phyloP scores from a whole-genome alignment of 2,888 invertebrate species.

The Bedellia somnulentella region DNA sequence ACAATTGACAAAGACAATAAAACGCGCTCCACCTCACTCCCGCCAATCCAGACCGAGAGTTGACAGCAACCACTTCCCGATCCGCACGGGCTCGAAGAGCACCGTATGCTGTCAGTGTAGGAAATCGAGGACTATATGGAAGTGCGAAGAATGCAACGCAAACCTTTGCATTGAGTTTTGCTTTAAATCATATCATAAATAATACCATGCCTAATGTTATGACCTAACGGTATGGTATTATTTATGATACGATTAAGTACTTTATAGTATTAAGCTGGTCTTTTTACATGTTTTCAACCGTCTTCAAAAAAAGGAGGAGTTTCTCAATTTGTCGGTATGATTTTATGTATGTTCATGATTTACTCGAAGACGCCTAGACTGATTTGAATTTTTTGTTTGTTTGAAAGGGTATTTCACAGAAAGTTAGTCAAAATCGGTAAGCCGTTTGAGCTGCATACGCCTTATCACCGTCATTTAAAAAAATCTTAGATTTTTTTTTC shows the following conservation, averaged over 20 bases:
- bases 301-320: no score
- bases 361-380: no score
- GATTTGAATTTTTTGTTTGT: not conserved
- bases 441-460: no score
- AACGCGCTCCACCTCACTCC: no score
- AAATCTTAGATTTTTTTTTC: not conserved
- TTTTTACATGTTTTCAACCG: no score
- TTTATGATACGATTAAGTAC: not conserved
- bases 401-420: not conserved
- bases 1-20: not conserved
- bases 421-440: no score
- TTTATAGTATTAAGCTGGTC: not conserved
- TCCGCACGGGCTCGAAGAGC: not conserved
- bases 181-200: conserved; percentile 1
- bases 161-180: conserved; percentile 1
- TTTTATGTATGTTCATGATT: no score
- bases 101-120: not conserved
- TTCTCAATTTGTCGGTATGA: no score
- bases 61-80: not conserved
- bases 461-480: not conserved
- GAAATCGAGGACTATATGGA: not conserved
- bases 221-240: not conserved
- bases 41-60: not conserved
- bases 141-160: conserved; percentile 2
- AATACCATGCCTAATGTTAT: no score